Evolutionary conservation across 1,140 invertebrate species (phyloP).

Genomic region (Cyclargus thomasi): DNA sequence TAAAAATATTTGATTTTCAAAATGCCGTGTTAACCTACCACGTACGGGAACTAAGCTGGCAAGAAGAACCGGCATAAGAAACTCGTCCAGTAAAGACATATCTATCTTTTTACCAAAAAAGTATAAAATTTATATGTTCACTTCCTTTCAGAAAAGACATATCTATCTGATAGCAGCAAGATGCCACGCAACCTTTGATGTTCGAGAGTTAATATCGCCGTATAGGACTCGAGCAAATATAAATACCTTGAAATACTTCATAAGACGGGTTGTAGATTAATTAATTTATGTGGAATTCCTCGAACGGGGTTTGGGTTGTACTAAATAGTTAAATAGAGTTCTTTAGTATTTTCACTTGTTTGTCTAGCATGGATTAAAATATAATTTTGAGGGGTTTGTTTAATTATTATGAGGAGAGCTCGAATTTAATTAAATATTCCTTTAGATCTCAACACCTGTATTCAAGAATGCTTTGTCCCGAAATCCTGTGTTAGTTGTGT

Average conservation of each 20-base stretch:
- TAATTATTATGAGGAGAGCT: neutral
- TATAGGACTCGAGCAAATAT: conserved; percentile 17
- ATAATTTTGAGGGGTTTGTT: too few relatives aligned
- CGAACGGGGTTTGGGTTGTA: neutral
- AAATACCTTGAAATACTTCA: neutral
- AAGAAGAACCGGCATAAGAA: too few relatives aligned
- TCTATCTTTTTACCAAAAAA: too few relatives aligned
- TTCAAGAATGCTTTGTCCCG: conserved; percentile 23
- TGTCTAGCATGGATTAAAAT: too few relatives aligned
- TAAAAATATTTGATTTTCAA: too few relatives aligned
- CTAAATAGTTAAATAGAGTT: too few relatives aligned
- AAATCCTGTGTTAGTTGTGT: conserved; percentile 18
- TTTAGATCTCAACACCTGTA: conserved; percentile 10
- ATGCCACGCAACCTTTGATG: conserved; percentile 16
- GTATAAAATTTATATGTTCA: too few relatives aligned
- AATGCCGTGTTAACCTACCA: too few relatives aligned
- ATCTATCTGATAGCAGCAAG: neutral
- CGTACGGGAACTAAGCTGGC: too few relatives aligned
- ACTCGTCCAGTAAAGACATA: too few relatives aligned
- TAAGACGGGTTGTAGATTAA: neutral
- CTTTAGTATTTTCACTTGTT: too few relatives aligned
- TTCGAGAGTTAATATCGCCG: conserved; percentile 16
- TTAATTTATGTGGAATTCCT: neutral
- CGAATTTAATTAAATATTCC: neutral
- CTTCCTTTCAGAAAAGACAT: too few relatives aligned